Conservation (phyloP, 2,888 invertebrate species). For the Meiosimyza decipiens region DNA sequence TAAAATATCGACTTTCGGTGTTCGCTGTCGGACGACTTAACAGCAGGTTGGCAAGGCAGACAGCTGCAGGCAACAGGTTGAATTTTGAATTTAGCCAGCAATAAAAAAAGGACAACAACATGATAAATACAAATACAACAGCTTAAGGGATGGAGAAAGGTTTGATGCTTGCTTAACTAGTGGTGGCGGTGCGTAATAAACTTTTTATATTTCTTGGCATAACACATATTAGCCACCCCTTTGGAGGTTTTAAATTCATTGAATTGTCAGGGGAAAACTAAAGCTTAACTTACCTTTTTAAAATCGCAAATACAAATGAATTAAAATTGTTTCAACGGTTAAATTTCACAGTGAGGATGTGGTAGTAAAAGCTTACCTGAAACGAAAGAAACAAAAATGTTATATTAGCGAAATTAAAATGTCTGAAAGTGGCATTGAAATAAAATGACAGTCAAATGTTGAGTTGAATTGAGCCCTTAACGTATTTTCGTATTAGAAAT, state of each 20-base stretch:
- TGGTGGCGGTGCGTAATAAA: too few relatives aligned
- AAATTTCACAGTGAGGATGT: not conserved
- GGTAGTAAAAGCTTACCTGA: slow-evolving; percentile 6
- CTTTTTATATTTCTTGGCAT: too few relatives aligned
- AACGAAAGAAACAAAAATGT: not conserved
- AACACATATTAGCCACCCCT: too few relatives aligned
- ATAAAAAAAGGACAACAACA: not conserved
- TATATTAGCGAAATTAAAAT: not conserved
- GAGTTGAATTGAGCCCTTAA: too few relatives aligned
- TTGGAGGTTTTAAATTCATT: too few relatives aligned
- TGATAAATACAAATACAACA: too few relatives aligned
- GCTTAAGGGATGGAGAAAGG: too few relatives aligned
- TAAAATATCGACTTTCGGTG: not conserved
- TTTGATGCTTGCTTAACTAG: too few relatives aligned
- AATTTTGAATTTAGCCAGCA: not conserved
- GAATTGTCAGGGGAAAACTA: too few relatives aligned
- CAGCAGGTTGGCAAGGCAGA: not conserved
- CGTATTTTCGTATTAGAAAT: too few relatives aligned
- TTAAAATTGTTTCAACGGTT: not conserved
- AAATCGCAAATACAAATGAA: not conserved
- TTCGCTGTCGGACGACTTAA: not conserved
- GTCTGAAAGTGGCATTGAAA: too few relatives aligned
- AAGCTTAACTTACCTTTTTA: slow-evolving; percentile 21
- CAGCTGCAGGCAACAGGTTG: slow-evolving; percentile 14
- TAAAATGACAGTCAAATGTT: too few relatives aligned